These are phyloP conservation scores for Rousettus madagascariensis DNA, from an alignment of 2,797 vertebrate species.

Conservation along the genomic window DNA sequence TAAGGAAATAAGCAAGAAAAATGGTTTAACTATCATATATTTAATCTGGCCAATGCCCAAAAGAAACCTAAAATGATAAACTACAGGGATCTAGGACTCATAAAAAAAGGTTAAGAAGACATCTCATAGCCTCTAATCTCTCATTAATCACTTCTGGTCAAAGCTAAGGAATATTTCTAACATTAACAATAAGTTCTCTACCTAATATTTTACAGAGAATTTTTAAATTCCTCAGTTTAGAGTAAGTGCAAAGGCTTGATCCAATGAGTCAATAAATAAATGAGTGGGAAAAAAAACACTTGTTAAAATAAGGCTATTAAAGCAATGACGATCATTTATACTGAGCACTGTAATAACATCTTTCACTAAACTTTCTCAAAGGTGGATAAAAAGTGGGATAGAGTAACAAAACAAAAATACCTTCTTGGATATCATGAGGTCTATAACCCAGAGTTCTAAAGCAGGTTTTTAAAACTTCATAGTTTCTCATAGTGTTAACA, in stretches of 20 bases:
- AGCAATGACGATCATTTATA: neutral
- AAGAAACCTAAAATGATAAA: neutral
- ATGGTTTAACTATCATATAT: neutral
- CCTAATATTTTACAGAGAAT: neutral
- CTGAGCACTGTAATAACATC: neutral
- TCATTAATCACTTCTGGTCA: neutral
- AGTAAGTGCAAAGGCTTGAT: neutral
- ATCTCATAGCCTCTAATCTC: neutral
- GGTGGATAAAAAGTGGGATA: neutral
- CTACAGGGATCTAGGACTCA: neutral
- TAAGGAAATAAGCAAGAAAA: neutral
- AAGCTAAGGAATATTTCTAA: constrained; percentile 11
- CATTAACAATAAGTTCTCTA: neutral
- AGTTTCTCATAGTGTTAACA: neutral
- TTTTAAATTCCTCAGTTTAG: neutral
- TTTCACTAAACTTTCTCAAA: constrained; percentile 4
- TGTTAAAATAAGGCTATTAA: neutral
- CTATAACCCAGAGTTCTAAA: neutral
- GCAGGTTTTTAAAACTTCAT: neutral
- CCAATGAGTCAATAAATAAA: neutral
- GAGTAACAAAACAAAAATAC: constrained; percentile 10
- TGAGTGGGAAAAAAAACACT: neutral
- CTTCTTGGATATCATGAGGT: neutral
- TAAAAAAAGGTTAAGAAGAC: neutral
- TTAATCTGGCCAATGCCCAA: neutral